Evolutionary conservation across 2,888 invertebrate species (phyloP).

Genomic region (Lasioglossum marginatum): DNA sequence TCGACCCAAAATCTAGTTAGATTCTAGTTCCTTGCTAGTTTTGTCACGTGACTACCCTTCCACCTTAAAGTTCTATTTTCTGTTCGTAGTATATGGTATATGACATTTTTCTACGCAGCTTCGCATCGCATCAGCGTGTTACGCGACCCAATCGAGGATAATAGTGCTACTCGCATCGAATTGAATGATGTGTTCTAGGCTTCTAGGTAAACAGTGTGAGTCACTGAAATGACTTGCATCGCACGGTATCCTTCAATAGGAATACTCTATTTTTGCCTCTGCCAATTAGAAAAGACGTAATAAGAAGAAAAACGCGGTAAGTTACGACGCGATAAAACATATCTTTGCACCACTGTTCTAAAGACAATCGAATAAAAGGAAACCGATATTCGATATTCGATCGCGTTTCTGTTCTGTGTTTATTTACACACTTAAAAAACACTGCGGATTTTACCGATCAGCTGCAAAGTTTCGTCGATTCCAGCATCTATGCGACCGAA

Average conservation of each 20-base stretch:
- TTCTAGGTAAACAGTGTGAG: slow-evolving; percentile 7
- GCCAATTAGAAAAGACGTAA: background rate
- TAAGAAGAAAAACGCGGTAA: background rate
- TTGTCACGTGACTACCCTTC: no score
- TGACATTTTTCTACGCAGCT: background rate
- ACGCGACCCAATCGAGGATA: background rate
- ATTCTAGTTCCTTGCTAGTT: no score
- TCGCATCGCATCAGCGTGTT: background rate
- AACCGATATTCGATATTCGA: background rate
- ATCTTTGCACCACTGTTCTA: background rate
- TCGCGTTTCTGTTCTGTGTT: background rate
- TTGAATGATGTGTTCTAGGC: background rate
- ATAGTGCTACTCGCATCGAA: background rate
- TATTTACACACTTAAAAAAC: background rate
- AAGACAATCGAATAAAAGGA: background rate
- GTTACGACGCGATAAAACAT: background rate
- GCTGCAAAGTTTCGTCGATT: background rate
- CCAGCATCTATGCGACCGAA: slow-evolving; percentile 28
- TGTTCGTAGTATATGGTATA: background rate
- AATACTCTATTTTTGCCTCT: background rate
- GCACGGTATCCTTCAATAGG: background rate
- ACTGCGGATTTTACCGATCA: background rate
- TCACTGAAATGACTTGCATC: background rate
- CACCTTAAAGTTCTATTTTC: no score
- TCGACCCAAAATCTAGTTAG: no score